Conservation (phyloP, 2,888 invertebrate species). For the Tetranychus piercei region DNA sequence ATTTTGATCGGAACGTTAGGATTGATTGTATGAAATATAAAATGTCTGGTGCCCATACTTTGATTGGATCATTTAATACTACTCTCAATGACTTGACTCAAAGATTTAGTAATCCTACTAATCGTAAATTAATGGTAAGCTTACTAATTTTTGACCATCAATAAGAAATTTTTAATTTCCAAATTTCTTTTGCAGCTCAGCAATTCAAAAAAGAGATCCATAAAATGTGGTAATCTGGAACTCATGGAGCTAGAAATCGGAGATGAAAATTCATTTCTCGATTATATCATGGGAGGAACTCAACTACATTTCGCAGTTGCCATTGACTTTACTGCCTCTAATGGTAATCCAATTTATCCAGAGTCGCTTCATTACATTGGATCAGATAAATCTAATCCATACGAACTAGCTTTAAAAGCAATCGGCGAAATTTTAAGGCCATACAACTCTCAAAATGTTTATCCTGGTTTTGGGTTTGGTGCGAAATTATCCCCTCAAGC, state of each 20-base stretch:
- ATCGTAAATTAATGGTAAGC: not conserved
- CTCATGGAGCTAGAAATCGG: conserved; percentile 30
- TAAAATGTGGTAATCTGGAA: conserved; percentile 28
- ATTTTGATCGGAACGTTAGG: conserved; percentile 38
- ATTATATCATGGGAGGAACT: conserved; percentile 41
- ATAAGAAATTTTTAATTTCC: not conserved
- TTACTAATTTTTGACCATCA: not conserved
- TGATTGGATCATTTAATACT: conserved; percentile 20
- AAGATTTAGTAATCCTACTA: not conserved
- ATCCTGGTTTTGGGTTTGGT: conserved; percentile 40
- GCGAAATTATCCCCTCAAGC: conserved; percentile 38
- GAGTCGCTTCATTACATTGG: conserved; percentile 36
- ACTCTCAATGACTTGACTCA: conserved; percentile 14
- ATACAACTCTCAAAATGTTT: conserved; percentile 39
- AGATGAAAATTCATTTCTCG: conserved; percentile 37
- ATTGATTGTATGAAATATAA: conserved; percentile 34
- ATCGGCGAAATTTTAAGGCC: conserved; percentile 37
- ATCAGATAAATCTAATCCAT: conserved; percentile 31
- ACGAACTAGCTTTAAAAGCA: conserved; percentile 34
- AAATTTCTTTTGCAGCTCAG: conserved; percentile 8
- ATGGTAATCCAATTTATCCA: conserved; percentile 34
- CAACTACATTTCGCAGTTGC: conserved; percentile 36
- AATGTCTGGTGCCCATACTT: conserved; percentile 17
- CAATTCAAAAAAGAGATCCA: not conserved
- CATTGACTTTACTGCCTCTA: conserved; percentile 37